Evolutionary conservation across 1,140 invertebrate species (phyloP).

Genomic region (Ceratosolen solmsi): DNA sequence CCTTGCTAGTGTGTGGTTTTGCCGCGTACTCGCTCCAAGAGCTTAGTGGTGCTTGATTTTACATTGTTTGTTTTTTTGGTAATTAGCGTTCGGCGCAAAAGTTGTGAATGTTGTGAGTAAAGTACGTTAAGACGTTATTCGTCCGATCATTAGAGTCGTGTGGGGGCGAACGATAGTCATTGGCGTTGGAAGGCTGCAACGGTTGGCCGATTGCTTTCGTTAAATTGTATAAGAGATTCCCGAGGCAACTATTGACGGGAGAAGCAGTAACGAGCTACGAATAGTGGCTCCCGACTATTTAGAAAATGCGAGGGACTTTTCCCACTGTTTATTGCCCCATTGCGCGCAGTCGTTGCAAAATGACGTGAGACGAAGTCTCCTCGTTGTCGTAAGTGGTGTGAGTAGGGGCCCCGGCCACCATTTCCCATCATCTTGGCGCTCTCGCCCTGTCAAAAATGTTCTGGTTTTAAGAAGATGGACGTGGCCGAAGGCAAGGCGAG

Average conservation of each 20-base stretch:
- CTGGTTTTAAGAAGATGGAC: neutral
- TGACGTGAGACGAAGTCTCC: too few relatives aligned
- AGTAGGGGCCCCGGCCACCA: too few relatives aligned
- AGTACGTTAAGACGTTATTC: conserved; percentile 8
- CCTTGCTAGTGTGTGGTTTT: conserved; percentile 4
- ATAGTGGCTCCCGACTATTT: neutral
- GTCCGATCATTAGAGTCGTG: neutral
- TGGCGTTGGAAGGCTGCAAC: neutral
- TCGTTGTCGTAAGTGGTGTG: too few relatives aligned
- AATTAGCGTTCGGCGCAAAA: conserved; percentile 34
- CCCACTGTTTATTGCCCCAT: neutral
- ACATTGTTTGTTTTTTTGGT: conserved; percentile 43
- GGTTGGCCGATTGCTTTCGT: neutral
- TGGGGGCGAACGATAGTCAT: neutral
- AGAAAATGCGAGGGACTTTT: too few relatives aligned
- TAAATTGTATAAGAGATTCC: neutral
- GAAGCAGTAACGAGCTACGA: neutral
- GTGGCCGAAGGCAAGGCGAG: neutral
- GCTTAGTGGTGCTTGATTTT: neutral
- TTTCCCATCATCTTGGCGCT: too few relatives aligned
- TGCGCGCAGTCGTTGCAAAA: too few relatives aligned
- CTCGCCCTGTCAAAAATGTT: too few relatives aligned
- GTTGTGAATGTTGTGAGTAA: neutral
- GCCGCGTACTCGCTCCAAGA: neutral
- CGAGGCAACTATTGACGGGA: neutral